Evolutionary conservation across 2,797 vertebrate genomes (phyloP).

Genomic region (Neostethus bicornis): DNA sequence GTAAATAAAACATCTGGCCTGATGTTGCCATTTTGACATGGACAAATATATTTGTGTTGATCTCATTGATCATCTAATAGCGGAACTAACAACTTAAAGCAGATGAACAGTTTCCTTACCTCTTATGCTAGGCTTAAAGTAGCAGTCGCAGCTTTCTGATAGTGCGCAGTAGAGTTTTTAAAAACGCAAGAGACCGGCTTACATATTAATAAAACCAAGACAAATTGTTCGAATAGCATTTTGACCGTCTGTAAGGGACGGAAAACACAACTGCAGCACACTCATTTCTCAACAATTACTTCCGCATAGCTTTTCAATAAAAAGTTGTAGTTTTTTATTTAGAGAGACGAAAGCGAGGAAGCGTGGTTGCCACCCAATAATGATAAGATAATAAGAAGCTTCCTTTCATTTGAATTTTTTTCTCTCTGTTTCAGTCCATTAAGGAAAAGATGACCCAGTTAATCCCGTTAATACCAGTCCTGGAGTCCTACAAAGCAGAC

Average conservation of each 20-base stretch:
- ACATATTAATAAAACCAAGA: slow-evolving; percentile 42
- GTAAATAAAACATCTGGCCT: not conserved
- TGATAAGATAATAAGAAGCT: no score
- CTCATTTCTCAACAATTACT: not conserved
- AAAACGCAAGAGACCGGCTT: slow-evolving; percentile 54
- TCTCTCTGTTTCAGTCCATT: slow-evolving; percentile 70
- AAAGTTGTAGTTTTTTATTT: slow-evolving; percentile 59
- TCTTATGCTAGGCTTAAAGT: slow-evolving; percentile 84
- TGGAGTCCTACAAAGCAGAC: slow-evolving; percentile 95
- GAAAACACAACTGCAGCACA: not conserved
- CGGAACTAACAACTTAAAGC: not conserved
- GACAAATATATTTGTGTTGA: fast-evolving
- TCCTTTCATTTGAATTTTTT: no score
- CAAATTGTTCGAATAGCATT: slow-evolving; percentile 49
- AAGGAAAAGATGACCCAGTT: slow-evolving; percentile 72
- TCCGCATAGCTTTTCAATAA: fast-evolving
- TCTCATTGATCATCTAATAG: slow-evolving; percentile 7
- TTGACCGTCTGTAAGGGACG: slow-evolving; percentile 25
- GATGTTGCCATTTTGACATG: not conserved
- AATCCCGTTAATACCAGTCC: slow-evolving; percentile 63
- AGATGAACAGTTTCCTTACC: slow-evolving; percentile 79
- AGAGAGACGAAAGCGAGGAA: no score
- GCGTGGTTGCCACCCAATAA: no score
- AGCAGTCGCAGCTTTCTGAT: slow-evolving; percentile 86
- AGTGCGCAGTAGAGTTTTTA: slow-evolving; percentile 81